These are phyloP conservation scores for Heliconius erato DNA, from an alignment of 2,888 invertebrate species.

Conservation along the genomic window DNA sequence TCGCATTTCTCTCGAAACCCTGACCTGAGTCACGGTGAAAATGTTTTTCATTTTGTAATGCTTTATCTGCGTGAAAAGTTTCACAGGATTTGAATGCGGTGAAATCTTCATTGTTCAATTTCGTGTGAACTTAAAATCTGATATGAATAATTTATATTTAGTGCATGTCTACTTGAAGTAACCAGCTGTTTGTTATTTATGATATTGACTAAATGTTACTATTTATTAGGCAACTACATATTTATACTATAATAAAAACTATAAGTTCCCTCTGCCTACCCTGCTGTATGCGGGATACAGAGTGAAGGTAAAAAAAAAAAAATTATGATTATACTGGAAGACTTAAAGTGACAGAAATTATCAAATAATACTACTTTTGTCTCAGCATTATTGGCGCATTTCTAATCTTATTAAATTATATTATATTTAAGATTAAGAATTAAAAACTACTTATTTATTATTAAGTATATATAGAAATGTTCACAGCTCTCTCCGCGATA, in stretches of 20 bases:
- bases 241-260: no score
- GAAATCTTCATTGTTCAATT: slow-evolving; percentile 23
- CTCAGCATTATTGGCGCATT: not conserved
- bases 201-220: not conserved
- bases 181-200: not conserved
- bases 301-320: not conserved
- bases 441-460: slow-evolving; percentile 24
- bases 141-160: not conserved
- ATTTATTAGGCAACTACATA: not conserved
- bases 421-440: not conserved
- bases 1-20: slow-evolving; percentile 79
- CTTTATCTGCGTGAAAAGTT: slow-evolving; percentile 76
- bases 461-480: slow-evolving; percentile 14
- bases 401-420: not conserved
- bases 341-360: not conserved
- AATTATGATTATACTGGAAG: no score
- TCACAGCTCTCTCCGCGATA: slow-evolving; percentile 75
- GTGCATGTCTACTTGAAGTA: not conserved
- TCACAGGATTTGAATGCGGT: slow-evolving; percentile 51
- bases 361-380: not conserved
- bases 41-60: slow-evolving; percentile 78
- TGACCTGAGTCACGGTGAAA: slow-evolving; percentile 81
- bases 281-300: no score
- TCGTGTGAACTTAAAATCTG: slow-evolving; percentile 14
- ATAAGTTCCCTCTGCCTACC: no score